Conservation (phyloP, 2,113 vertebrate species). For the Pteronura brasiliensis region DNA sequence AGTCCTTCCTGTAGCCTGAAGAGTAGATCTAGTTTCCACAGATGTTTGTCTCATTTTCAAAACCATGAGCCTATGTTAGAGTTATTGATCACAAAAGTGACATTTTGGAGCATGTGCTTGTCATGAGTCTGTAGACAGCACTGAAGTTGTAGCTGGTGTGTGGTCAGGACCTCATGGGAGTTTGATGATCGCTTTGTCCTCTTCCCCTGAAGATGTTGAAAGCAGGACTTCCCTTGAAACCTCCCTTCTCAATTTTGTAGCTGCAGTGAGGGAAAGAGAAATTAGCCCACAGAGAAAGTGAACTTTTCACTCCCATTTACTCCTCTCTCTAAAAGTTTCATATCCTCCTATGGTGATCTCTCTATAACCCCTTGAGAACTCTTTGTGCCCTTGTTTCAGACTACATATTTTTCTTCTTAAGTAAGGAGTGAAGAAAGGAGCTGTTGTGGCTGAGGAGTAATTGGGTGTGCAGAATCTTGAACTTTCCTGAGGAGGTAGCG, state of each 20-base stretch:
- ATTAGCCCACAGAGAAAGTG: neutral
- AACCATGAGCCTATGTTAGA: neutral
- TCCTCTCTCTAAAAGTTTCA: neutral
- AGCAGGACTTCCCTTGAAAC: neutral
- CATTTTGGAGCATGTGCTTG: neutral
- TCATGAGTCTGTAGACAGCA: neutral
- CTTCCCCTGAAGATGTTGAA: neutral
- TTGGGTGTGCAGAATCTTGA: neutral
- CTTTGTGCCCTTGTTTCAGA: neutral
- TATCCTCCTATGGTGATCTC: neutral
- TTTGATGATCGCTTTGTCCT: neutral
- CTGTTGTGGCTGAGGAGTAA: neutral
- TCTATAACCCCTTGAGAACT: neutral
- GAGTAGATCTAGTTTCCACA: neutral
- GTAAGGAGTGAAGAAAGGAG: neutral
- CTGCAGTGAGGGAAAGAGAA: neutral
- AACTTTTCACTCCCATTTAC: neutral
- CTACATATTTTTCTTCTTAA: neutral
- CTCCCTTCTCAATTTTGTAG: neutral
- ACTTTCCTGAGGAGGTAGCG: neutral
- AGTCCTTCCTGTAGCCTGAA: neutral
- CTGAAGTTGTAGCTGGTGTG: neutral
- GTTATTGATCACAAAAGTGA: neutral
- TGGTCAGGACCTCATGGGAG: too few relatives aligned
- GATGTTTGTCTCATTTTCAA: neutral